Percentiles rank a stretch among this genome's conserved stretches.
phyloP scores from a whole-genome alignment of 30 jellyfish, hydroid and myxozoan species.

The Pseudorhiza aurosa region DNA sequence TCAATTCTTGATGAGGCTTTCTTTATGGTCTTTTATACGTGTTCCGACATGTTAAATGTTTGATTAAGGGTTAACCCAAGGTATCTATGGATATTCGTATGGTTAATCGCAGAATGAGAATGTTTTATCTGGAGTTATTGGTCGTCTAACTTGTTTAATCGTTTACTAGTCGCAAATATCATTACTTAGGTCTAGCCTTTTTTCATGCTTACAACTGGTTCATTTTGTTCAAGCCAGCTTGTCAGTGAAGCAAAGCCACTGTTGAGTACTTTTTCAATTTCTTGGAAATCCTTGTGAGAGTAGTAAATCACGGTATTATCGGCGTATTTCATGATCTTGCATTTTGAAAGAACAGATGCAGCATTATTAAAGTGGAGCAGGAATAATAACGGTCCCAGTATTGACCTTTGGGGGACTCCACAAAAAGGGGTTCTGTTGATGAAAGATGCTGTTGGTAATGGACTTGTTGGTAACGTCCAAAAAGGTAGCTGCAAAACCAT shows the following conservation, averaged over 20 bases:
- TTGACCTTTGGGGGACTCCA: slow-evolving; percentile 49
- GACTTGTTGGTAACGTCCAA: slow-evolving; percentile 58
- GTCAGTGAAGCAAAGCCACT: not conserved
- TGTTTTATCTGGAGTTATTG: not conserved
- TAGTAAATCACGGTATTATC: slow-evolving; percentile 17
- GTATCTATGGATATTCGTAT: not conserved
- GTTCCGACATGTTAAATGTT: not conserved
- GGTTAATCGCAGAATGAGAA: not conserved
- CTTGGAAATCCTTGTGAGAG: not conserved
- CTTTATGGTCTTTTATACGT: not conserved
- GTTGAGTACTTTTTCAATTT: not conserved
- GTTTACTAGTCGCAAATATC: slow-evolving; percentile 21
- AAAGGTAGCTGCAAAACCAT: slow-evolving; percentile 56
- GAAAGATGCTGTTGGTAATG: slow-evolving; percentile 41
- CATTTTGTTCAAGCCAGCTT: not conserved
- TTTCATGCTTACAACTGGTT: not conserved
- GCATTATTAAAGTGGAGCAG: slow-evolving; percentile 23
- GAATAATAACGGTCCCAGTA: slow-evolving; percentile 26
- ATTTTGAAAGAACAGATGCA: not conserved
- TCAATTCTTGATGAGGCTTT: not conserved
- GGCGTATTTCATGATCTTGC: slow-evolving; percentile 22
- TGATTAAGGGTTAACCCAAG: not conserved
- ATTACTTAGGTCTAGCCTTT: slow-evolving; percentile 29
- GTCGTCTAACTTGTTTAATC: not conserved
- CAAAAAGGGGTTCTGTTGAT: slow-evolving; percentile 11